phyloP scores from a whole-genome alignment of 2,888 invertebrate genomes.

The Coleophora deauratella region DNA sequence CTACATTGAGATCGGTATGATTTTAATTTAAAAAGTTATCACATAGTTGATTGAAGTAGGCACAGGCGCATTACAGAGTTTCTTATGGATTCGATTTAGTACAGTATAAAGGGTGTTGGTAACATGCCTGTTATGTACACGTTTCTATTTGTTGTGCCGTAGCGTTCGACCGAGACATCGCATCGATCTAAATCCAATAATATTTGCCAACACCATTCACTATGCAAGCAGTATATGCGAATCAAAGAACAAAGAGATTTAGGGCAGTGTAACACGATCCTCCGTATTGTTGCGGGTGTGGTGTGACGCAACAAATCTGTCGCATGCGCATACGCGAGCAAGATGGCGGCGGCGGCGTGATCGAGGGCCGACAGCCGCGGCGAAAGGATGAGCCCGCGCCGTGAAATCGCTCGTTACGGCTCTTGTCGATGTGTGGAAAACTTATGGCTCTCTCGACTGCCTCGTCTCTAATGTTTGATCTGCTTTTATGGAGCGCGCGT shows the following conservation, averaged over 20 bases:
- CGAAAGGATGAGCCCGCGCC: slow-evolving; percentile 66
- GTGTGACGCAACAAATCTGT: slow-evolving; percentile 60
- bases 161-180: neutral
- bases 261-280: slow-evolving; percentile 68
- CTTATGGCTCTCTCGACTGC: slow-evolving; percentile 15
- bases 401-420: slow-evolving; percentile 62
- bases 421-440: slow-evolving; percentile 22
- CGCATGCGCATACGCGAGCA: slow-evolving; percentile 45
- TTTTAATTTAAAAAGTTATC: neutral
- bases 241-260: slow-evolving; percentile 57
- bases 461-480: slow-evolving; percentile 19
- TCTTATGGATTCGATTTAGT: too few relatives aligned
- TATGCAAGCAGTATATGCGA: slow-evolving; percentile 35
- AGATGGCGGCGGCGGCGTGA: slow-evolving; percentile 44
- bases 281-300: slow-evolving; percentile 37
- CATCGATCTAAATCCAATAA: slow-evolving; percentile 14
- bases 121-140: neutral
- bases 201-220: slow-evolving; percentile 32
- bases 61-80: neutral
- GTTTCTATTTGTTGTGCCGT: too few relatives aligned
- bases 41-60: neutral
- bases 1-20: too few relatives aligned
- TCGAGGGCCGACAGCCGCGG: slow-evolving; percentile 58
- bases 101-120: too few relatives aligned
- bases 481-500: neutral